Conservation (phyloP, 1,140 invertebrate genomes). For the Diorhabda sublineata region DNA sequence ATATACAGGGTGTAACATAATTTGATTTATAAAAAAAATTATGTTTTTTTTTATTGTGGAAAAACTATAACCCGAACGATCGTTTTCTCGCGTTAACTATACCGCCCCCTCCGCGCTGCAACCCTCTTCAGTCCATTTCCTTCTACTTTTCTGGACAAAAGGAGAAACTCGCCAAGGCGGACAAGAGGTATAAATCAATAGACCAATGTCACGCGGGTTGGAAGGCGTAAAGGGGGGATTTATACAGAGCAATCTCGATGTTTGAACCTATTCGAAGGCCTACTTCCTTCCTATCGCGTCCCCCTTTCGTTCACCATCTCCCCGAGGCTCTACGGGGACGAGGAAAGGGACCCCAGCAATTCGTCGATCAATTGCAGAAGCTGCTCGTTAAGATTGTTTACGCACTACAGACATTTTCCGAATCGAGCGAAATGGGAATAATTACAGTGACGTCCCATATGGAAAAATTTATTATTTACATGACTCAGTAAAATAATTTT, state of each 20-base stretch:
- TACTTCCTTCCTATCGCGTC: slow-evolving; percentile 20
- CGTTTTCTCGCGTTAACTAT: slow-evolving; percentile 9
- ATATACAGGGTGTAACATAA: no score
- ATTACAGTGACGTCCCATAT: background rate
- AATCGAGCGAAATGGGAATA: slow-evolving; percentile 24
- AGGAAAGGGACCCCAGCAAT: slow-evolving; percentile 21
- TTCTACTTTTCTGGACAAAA: slow-evolving; percentile 16
- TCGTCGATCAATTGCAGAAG: slow-evolving; percentile 33
- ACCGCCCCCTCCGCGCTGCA: background rate
- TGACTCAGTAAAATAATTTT: no score
- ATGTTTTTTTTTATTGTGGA: no score
- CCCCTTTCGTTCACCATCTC: slow-evolving; percentile 6
- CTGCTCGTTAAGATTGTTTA: slow-evolving; percentile 34
- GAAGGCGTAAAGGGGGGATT: slow-evolving; percentile 13
- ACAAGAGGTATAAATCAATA: slow-evolving; percentile 34
- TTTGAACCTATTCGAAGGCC: slow-evolving; percentile 24
- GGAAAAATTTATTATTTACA: no score
- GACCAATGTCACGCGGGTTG: slow-evolving; percentile 25
- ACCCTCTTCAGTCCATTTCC: background rate
- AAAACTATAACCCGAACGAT: background rate
- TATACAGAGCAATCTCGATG: slow-evolving; percentile 31
- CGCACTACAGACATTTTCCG: slow-evolving; percentile 29
- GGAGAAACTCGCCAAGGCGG: slow-evolving; percentile 18
- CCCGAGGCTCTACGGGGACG: background rate
- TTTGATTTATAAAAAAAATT: no score